Base-by-base conservation (phyloP, 2,797 vertebrate genomes). In the Carduelis carduelis region DNA sequence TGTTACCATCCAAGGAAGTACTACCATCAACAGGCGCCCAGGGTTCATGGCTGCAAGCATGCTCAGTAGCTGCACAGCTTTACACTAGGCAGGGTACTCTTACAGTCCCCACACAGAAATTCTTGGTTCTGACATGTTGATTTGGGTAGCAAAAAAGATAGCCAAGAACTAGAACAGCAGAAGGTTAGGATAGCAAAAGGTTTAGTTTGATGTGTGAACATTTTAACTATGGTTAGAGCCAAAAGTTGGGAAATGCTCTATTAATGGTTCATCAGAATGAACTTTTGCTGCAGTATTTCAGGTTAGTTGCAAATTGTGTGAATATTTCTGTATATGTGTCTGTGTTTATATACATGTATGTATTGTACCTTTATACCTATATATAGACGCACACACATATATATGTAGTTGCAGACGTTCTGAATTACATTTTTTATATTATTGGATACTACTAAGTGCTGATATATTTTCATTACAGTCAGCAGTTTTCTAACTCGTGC, bases 401-500 rank as follows among this genome's bases (percentile, higher is more conserved):
- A 96, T 93, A 89, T 44, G 88, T 91, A 76, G 96, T 89, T 47
- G 90, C 92, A 93, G 88, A 97, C 78, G 77, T 96, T 97, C 97
- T 89, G 86, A 97, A 97, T 97, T 96, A 96, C 97, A 90, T 97
- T 98, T 98, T 98, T 98, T 98, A 98, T 98, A 97, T 95, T 95
- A 96, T 96, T 97, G 94, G 96, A 97, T 97, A 96, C 94, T 93
- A 90, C 55, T 89, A 96, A 96, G 94, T 93, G 97, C 98, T 98
- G 97, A 98, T 98, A 75, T 98, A 97, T 98, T 97, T 98, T 97
- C 97, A 94, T 96, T 94, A 97, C 85, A 94, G 97, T 98, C 98
- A 98, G 97, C 98, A 95, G 95, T 98, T 98, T 98, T 98, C 95
- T 98, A 98, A 97, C 97, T 97, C 26, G 98, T 98, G 98, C 98